Base-by-base conservation (phyloP, 2,797 vertebrate genomes). In the Galagoides demidoff region DNA sequence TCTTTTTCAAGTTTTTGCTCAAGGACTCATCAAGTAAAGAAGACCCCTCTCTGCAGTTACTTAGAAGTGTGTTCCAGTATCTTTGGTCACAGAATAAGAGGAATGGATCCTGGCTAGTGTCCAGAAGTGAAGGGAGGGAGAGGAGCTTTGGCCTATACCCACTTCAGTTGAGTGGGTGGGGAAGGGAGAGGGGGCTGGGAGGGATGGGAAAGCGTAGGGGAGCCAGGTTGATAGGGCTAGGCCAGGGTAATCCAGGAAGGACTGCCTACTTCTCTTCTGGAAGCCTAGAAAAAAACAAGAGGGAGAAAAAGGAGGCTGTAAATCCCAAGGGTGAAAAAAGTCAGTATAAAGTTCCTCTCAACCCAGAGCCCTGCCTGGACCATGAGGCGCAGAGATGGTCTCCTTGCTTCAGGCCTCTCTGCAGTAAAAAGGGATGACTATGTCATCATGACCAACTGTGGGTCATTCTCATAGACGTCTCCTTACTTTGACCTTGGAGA, bases 241-340 rank as follows among this genome's bases (percentile, higher is more conserved):
- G 92, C 92, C 95, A 87, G 86, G 87, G 55, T 91, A 81, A 79
- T 85, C 88, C 85, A 76, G 79, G n/a, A 84, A 83, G 90, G 71
- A 5, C 89, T 5, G 55, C 68, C 84, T 68, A 31, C 43, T 94
- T 96, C 92, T 94, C 89, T 90, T 64, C 88, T 52, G 79, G 59
- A 91, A 81, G 96, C 89, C 97, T 98, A 83, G 84, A 84, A 91
- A 89, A 73, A 77, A 84, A 45, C 20, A 88, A 93, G 23, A 59
- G 14, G 43, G 39, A 94, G 57, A n/a, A 20, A 61, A 84, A 85
- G 29, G 29, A 88, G 89, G 71, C 19, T 25, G 70, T 94, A 68
- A 94, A 59, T 64, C 13, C 52, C 55, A 57, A 79, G 59, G 17
- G 13, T 68, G 5, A 92, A 29, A 34, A 94, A 82, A 19, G 43